phyloP scores from a whole-genome alignment of 2,888 invertebrate species.

The Sussaba pulchella region DNA sequence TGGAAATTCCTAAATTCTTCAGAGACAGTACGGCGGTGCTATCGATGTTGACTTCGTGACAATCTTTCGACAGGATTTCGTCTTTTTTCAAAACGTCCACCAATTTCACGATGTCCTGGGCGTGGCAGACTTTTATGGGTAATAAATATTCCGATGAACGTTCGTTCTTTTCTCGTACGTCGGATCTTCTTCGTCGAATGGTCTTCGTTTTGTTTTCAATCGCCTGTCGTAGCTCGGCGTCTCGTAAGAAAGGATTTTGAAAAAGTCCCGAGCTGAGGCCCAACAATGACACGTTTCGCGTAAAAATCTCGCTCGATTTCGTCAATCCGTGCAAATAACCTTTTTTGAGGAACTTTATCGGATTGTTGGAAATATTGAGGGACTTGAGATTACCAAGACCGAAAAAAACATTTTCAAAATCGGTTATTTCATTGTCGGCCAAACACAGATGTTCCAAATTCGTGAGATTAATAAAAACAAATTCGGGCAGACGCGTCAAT shows the following conservation, averaged over 20 bases:
- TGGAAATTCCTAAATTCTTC: constrained; percentile 63
- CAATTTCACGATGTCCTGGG: constrained; percentile 60
- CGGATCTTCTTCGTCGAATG: no score
- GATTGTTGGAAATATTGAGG: constrained; percentile 73
- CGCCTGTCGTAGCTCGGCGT: no score
- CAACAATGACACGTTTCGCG: background rate
- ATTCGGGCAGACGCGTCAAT: constrained; percentile 68
- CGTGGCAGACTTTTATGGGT: constrained; percentile 68
- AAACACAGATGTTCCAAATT: constrained; percentile 71
- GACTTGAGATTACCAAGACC: constrained; percentile 68
- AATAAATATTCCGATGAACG: no score
- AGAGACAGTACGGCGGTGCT: constrained; percentile 28
- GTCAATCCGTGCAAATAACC: constrained; percentile 72
- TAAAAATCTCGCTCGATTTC: constrained; percentile 64
- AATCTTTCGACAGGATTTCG: constrained; percentile 58
- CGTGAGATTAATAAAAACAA: constrained; percentile 73
- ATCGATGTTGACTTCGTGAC: constrained; percentile 47
- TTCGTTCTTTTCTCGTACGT: background rate
- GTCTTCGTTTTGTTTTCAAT: no score
- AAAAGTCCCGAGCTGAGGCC: no score
- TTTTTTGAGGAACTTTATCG: constrained; percentile 59
- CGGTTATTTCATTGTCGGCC: constrained; percentile 56
- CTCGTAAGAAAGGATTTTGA: no score
- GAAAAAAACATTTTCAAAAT: constrained; percentile 57
- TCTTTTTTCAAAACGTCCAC: constrained; percentile 47